Evolutionary conservation across 2,888 invertebrate species (phyloP).

Genomic region (Didymodactylos carnosus): DNA sequence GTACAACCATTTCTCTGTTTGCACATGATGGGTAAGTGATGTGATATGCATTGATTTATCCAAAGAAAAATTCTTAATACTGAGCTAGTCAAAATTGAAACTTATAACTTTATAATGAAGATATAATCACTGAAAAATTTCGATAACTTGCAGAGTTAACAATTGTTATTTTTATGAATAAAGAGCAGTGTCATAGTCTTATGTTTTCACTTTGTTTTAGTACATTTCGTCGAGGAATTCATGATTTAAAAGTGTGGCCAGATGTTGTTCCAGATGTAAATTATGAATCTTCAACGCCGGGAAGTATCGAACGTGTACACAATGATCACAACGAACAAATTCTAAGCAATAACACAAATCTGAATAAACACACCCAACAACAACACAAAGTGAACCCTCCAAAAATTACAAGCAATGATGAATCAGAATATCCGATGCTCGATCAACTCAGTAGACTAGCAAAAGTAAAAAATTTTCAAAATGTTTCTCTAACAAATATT

Average conservation of each 20-base stretch:
- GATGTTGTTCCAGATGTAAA: constrained; percentile 58
- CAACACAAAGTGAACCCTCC: not conserved
- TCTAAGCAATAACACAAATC: not conserved
- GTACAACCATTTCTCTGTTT: constrained; percentile 74
- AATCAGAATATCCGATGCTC: constrained; percentile 11
- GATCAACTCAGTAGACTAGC: constrained; percentile 61
- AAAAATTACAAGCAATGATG: not conserved
- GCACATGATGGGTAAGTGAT: constrained; percentile 59
- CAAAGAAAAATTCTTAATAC: too few relatives aligned
- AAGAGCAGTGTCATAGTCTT: too few relatives aligned
- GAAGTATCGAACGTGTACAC: constrained; percentile 15
- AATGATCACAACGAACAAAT: not conserved
- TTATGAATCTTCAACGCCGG: constrained; percentile 54
- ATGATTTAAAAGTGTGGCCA: constrained; percentile 76
- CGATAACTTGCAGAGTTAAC: too few relatives aligned
- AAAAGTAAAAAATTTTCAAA: constrained; percentile 44
- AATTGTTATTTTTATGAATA: too few relatives aligned
- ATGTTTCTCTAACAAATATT: not conserved
- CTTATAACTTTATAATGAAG: too few relatives aligned
- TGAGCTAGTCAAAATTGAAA: too few relatives aligned
- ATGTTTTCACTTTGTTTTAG: constrained; percentile 21
- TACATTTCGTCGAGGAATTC: constrained; percentile 44
- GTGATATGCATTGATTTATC: too few relatives aligned
- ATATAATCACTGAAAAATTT: too few relatives aligned
- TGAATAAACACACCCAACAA: not conserved